A percentile compares a stretch with the other conserved stretches of the same genome.
phyloP scores from a whole-genome alignment of 2,797 vertebrate genomes.

The Chromobotia macracanthus region DNA sequence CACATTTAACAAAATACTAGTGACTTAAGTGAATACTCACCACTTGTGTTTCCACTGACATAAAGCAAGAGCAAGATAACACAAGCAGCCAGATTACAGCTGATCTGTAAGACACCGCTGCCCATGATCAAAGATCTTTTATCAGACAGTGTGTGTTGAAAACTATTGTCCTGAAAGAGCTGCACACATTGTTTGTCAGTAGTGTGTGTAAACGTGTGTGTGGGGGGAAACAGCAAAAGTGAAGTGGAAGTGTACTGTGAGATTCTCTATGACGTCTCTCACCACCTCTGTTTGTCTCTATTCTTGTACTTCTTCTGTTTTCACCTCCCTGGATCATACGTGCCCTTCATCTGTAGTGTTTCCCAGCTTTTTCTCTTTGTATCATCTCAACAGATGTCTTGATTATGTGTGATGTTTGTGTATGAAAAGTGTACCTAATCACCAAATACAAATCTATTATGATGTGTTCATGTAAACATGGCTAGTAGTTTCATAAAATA shows the following conservation, averaged over 20 bases:
- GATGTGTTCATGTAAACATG: too few relatives aligned
- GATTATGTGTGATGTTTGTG: too few relatives aligned
- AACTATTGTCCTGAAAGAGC: not conserved
- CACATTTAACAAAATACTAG: not conserved
- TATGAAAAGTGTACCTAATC: too few relatives aligned
- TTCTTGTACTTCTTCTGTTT: slow-evolving; percentile 8
- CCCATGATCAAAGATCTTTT: not conserved
- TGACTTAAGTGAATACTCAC: slow-evolving; percentile 24
- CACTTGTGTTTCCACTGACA: not conserved
- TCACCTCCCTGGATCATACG: not conserved
- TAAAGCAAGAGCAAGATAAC: not conserved
- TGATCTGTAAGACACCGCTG: slow-evolving; percentile 3
- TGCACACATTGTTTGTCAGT: not conserved
- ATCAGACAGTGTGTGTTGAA: not conserved
- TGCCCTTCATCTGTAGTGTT: not conserved
- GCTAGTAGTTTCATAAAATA: too few relatives aligned
- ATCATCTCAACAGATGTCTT: not conserved
- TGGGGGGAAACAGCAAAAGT: not conserved
- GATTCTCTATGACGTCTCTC: slow-evolving; percentile 10
- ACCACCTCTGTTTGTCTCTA: slow-evolving; percentile 22
- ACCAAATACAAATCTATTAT: too few relatives aligned
- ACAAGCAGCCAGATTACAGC: slow-evolving; percentile 5
- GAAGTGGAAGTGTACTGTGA: slow-evolving; percentile 16
- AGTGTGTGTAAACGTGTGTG: not conserved
- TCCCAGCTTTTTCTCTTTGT: not conserved